Evolutionary conservation across 2,113 vertebrate genomes (phyloP), one percentile per base, ranked within the genome.

Genomic region (Ailuropoda melanoleuca): DNA sequence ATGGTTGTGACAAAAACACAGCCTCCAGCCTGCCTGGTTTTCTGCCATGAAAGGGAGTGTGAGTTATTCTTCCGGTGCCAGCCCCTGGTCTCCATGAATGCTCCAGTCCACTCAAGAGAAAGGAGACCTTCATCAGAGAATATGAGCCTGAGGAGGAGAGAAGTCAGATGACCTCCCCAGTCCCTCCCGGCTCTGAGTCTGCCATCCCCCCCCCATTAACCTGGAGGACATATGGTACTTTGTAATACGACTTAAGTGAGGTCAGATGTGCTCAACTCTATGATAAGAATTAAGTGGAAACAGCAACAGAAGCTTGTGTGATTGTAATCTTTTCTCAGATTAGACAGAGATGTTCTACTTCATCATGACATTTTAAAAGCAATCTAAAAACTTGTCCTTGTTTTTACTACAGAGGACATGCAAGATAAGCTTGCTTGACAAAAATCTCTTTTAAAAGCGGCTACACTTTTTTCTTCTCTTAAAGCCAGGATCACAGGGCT

Each of bases 311-410:
- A 82, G 92, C 66, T 60, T 93, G 1, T 7, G 12, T 15, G 50
- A 68, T 77, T 46, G 48, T 7, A 90, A 74, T 43, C 75, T 90
- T 78, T 78, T 64, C 66, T 90, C 66, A 64, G 56, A 48, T 19
- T 60, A 34, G 37, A 56, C 17, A 85, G 85, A 81, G 43, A 86
- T 53, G 58, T 90, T 93, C 58, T 2, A 58, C 70, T 50, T 82
- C 23, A 43, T 50, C 31, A 64, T 50, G 55, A 50, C 8, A 58
- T 66, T 72, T 92, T 58, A 64, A 37, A 68, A 90, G 50, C 53
- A 62, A 82, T 34, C 94, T 64, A 81, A 94, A 94, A 85, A n/a
- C 53, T 43, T 81, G 72, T 37, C 72, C 46, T 87, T 95, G 8
- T 50, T 39, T 81, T 82, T 62, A 81, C 68, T 56, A 43, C 43